A percentile compares a stretch with the other conserved stretches of the same genome.
phyloP scores from a whole-genome alignment of 1,140 invertebrate genomes.

The Nasonia longicornis region DNA sequence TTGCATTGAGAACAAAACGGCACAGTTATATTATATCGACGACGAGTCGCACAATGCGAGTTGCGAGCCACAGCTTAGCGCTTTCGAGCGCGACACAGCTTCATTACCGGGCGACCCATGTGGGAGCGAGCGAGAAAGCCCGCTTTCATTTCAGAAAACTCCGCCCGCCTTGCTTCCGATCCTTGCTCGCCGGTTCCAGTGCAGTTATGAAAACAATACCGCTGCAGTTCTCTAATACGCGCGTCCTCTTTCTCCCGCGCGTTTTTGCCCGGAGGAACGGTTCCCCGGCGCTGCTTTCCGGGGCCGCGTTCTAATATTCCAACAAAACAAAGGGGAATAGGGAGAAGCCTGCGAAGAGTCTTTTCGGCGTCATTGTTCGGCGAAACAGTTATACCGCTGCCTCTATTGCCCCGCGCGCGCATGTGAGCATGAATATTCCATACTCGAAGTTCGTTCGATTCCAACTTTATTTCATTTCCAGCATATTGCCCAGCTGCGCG shows the following conservation, averaged over 20 bases:
- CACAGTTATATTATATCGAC: neutral
- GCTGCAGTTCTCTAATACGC: neutral
- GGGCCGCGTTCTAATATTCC: constrained; percentile 16
- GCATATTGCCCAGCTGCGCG: too few species aligned
- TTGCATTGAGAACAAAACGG: constrained; percentile 24
- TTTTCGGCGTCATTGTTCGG: constrained; percentile 26
- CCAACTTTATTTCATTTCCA: too few species aligned
- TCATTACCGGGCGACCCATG: neutral
- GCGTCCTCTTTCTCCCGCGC: neutral
- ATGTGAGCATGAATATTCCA: neutral
- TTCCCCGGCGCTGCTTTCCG: neutral
- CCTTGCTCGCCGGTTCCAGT: neutral
- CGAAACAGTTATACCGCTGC: neutral
- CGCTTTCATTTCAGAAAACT: constrained; percentile 1
- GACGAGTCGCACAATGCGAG: neutral
- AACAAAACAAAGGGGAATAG: constrained; percentile 17
- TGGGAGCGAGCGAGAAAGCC: neutral
- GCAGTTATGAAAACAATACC: constrained; percentile 27
- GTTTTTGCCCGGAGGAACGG: neutral
- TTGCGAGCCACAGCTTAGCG: neutral
- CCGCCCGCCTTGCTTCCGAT: neutral
- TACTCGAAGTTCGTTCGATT: neutral
- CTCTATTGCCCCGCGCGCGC: too few species aligned
- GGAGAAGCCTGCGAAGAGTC: neutral
- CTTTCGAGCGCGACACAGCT: neutral